phyloP scores from a whole-genome alignment of 1,140 invertebrate genomes.

The Steinernema feltiae region DNA sequence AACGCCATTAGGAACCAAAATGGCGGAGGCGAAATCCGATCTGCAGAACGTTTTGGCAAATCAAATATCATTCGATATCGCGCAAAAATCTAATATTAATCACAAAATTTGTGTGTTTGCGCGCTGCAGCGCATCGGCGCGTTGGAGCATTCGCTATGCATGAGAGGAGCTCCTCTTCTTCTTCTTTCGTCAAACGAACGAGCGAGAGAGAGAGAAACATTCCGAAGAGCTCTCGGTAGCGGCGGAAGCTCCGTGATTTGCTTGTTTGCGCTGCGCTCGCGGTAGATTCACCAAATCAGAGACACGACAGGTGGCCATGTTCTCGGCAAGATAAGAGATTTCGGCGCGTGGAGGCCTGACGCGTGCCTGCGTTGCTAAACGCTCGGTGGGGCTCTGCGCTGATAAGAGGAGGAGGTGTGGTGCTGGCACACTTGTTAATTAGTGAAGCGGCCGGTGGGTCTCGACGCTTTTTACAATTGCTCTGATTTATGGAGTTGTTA shows the following conservation, averaged over 20 bases:
- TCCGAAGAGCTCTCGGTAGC: too few relatives aligned
- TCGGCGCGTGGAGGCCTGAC: too few relatives aligned
- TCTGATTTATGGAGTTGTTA: too few relatives aligned
- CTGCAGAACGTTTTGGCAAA: background rate
- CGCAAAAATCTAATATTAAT: background rate
- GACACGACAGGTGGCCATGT: background rate
- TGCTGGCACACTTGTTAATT: too few relatives aligned
- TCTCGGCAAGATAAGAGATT: slow-evolving; percentile 1
- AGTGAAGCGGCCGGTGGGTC: too few relatives aligned
- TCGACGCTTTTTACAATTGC: too few relatives aligned
- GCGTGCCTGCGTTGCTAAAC: background rate
- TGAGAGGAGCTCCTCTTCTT: background rate
- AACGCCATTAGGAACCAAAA: slow-evolving; percentile 4
- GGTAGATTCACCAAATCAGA: background rate
- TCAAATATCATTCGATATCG: slow-evolving; percentile 13
- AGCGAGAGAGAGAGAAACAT: too few relatives aligned
- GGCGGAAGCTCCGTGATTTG: slow-evolving; percentile 2
- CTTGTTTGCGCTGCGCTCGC: background rate
- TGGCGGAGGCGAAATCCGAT: background rate
- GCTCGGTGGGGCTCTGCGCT: background rate
- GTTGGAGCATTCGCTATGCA: background rate
- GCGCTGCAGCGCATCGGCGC: background rate
- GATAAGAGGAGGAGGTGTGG: background rate
- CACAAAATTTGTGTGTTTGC: slow-evolving; percentile 12
- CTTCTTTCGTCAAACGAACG: background rate